These are phyloP conservation scores for Anaspis maculata DNA, from an alignment of 2,888 invertebrate genomes.

Conservation along the genomic window DNA sequence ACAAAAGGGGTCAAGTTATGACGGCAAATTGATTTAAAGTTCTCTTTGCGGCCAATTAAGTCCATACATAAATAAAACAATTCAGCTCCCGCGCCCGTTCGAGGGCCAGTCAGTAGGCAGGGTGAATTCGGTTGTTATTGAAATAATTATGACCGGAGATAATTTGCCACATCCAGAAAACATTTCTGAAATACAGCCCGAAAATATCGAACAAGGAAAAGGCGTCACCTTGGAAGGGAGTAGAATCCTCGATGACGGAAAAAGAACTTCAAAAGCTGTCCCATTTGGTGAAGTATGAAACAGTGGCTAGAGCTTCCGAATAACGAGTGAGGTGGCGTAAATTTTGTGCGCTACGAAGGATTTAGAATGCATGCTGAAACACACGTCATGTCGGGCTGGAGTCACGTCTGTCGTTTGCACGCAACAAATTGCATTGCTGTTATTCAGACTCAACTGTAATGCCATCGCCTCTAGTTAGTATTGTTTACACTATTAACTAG, in stretches of 20 bases:
- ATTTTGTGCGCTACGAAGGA: slow-evolving; percentile 13
- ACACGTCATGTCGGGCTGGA: slow-evolving; percentile 15
- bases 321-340: slow-evolving; percentile 16
- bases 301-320: slow-evolving; percentile 13
- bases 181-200: slow-evolving; percentile 14
- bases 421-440: slow-evolving; percentile 18
- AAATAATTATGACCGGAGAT: slow-evolving; percentile 11
- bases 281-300: slow-evolving; percentile 19
- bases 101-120: no score
- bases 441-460: no score
- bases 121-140: slow-evolving; percentile 12
- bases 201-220: slow-evolving; percentile 19
- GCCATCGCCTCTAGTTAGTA: no score
- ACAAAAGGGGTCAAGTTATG: no score
- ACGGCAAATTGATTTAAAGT: no score
- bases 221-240: slow-evolving; percentile 17
- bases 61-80: background rate
- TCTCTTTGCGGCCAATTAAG: no score
- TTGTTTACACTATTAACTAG: no score
- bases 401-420: slow-evolving; percentile 20
- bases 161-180: slow-evolving; percentile 12
- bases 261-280: slow-evolving; percentile 17
- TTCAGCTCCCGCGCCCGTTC: no score
- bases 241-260: slow-evolving; percentile 13
- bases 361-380: slow-evolving; percentile 18